Conservation (phyloP, 2,797 vertebrate genomes). For the Triplophysa yarkandensis region DNA sequence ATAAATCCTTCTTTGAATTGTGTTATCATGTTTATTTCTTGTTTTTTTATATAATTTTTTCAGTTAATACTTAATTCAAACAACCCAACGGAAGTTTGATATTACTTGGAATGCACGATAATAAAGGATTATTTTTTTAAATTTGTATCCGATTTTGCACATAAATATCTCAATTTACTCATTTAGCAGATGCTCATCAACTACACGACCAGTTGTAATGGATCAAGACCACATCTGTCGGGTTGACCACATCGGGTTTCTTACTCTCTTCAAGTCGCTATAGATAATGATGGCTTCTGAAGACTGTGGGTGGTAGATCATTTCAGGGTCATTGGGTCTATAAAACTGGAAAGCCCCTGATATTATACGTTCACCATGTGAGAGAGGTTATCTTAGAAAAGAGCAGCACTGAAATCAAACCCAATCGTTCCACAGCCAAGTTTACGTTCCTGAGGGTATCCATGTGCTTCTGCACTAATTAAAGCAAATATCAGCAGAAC, state of each 20-base stretch:
- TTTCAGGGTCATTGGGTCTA: conserved; percentile 34
- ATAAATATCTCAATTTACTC: too few relatives aligned
- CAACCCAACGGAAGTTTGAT: too few relatives aligned
- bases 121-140: too few relatives aligned
- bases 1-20: too few relatives aligned
- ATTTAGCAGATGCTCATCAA: too few relatives aligned
- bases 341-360: conserved; percentile 19
- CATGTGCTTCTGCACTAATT: conserved; percentile 31
- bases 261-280: background rate
- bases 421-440: conserved; percentile 10
- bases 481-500: conserved; percentile 29
- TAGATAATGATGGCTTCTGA: background rate
- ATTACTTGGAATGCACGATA: too few relatives aligned
- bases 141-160: too few relatives aligned
- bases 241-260: conserved; percentile 9
- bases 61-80: too few relatives aligned
- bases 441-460: conserved; percentile 39
- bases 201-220: conserved; percentile 27
- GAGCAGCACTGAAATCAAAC: conserved; percentile 3
- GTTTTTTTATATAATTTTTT: too few relatives aligned
- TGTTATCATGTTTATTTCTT: too few relatives aligned
- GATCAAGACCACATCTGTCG: conserved; percentile 27
- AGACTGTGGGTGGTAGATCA: conserved; percentile 12
- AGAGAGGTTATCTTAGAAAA: conserved; percentile 23
- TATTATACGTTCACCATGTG: conserved; percentile 21